Evolutionary conservation across 2,888 invertebrate genomes (phyloP), one percentile per base, ranked within the genome.

Genomic region (Rotaria sp.): DNA sequence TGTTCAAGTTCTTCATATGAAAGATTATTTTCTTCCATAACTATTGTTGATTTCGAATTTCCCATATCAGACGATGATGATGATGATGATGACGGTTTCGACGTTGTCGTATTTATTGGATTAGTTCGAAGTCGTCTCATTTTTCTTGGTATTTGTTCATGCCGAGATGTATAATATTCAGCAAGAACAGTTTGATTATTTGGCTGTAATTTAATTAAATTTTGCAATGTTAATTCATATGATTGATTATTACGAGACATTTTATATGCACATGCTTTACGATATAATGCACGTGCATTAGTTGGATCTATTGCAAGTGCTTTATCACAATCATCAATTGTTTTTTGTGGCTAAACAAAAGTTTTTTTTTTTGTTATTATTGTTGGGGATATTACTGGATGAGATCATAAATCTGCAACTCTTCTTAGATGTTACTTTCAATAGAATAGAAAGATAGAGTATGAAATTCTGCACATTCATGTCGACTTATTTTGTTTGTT

Each of bases 221-320:
- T 45, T 80, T 45, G 45, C 15, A 80, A 80, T 80, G 80, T 80
- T 15, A 10, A 80, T 80, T n/a, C 11, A 45, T 80, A 45, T 45
- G n/a, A 45, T 11, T 41, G 24, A 7, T 26, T 26, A n/a, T 80
- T 80, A 80, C 1, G 2, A 2, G 21, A 45, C 80, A 80, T 80
- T 45, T 80, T 80, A 80, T 80, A 80, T 80, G 80, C 80, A 45
- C 41, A 45, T 13, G 80, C 80, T 80, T 80, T 80, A 10, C 80
- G 80, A 45, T 80, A 80, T 26, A 80, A n/a, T n/a, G 80, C 80
- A n/a, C 80, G 80, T 26, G 11, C 45, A 80, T 80, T 80, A 7
- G 2, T 41, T 15, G 41, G 2, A 80, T 80, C 80, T 13, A 45
- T 41, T 45, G 45, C 21, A 13, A 80, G 45, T 10, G 45, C 45